Conservation (phyloP, 2,888 invertebrate species). For the Parapristionchus giblindavisi region DNA sequence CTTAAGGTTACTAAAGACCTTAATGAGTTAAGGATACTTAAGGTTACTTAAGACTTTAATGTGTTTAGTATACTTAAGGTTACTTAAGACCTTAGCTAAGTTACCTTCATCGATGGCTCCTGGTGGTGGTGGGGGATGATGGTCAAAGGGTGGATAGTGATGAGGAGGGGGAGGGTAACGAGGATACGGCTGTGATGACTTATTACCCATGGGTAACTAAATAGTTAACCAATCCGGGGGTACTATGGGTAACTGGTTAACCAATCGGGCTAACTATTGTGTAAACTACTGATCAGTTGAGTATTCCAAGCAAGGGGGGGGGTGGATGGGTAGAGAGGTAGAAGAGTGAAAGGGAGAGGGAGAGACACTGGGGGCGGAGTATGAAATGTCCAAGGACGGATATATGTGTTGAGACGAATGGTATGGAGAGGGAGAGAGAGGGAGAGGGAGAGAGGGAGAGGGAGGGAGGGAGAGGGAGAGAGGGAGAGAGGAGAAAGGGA, state of each 20-base stretch:
- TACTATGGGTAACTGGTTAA: no score
- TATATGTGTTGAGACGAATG: no score
- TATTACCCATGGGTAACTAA: constrained; percentile 20
- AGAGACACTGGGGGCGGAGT: no score
- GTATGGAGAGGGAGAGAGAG: background rate
- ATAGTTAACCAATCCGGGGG: no score
- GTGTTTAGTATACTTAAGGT: no score
- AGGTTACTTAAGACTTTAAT: no score
- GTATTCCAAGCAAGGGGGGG: background rate
- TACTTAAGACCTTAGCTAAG: no score
- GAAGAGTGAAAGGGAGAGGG: background rate
- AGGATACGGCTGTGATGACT: constrained; percentile 9
- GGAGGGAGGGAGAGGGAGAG: background rate
- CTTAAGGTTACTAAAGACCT: no score
- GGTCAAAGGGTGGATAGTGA: background rate
- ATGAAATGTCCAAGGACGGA: no score
- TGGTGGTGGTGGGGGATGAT: constrained; percentile 9
- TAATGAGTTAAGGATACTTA: background rate
- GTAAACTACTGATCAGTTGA: background rate
- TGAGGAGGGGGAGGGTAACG: background rate
- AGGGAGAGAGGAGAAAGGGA: background rate
- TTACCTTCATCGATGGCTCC: constrained; percentile 27
- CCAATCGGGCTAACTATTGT: no score
- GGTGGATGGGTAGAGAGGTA: constrained; percentile 1
- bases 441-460: background rate